Evolutionary conservation across 2,113 vertebrate genomes (phyloP), one percentile per base, ranked within the genome.

Genomic region (Psittacara wagleri): DNA sequence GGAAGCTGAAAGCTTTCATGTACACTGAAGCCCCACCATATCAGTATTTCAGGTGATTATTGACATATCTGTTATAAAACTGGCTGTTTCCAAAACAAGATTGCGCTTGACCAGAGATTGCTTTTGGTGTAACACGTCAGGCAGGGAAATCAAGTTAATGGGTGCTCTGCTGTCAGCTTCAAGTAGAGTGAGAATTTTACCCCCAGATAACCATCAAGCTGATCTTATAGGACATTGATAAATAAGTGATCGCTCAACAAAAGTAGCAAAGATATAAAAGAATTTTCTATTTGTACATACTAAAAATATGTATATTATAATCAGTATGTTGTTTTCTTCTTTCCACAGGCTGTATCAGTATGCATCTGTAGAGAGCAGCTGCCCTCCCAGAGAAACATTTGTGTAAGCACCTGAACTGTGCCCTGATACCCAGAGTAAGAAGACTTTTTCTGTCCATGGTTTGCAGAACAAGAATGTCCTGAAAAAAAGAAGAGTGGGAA

Each of bases 401-500:
- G 51, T 3, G 0, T 54, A 44, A 75, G 33, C 49, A 25, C 5
- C 44, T 23, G 41, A 73, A 29, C 76, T 69, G 81, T 1, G 4
- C 25, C 29, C 25, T 39, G 39, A 41, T 52, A 78, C 41, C 35
- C 27, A 52, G 44, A 68, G 11, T 33, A 64, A 77, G 84, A 75
- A 51, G 39, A 23, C 51, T 74, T 59, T 57, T 62, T 54, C 57
- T 87, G 33, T 46, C 25, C 43, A 7, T 1, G 3, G 31, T 61
- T 88, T 59, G 35, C 27, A 61, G 33, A 83, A 73, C 91, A 97
- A 92, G 86, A 77, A 97, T 96, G 89, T 85, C 92, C 78, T 73
- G 80, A 76, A 44, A 83, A 83, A 83, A 92, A 95, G 90, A 90
- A 48, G 49, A 81, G 44, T 67, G 86, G 59, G 93, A 95, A 75